These are phyloP conservation scores for Diorhabda elongata DNA, from an alignment of 1,140 invertebrate species.

Conservation along the genomic window DNA sequence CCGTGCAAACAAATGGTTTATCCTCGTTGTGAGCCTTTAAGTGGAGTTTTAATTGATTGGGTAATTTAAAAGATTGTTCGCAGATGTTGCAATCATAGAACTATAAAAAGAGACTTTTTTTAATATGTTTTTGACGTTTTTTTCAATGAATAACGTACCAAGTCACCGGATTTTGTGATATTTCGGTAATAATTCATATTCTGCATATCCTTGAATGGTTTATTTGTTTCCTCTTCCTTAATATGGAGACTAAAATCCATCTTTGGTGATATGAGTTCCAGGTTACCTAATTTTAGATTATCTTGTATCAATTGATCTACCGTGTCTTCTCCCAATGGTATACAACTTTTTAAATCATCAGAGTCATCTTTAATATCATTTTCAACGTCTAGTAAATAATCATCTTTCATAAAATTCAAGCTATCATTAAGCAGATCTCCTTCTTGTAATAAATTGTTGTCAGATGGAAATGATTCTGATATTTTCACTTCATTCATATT, in stretches of 20 bases:
- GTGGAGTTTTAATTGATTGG: slow-evolving; percentile 31
- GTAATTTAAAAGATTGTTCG: slow-evolving; percentile 28
- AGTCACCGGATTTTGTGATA: background rate
- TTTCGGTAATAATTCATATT: slow-evolving; percentile 15
- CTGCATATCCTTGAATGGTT: background rate
- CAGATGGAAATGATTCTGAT: background rate
- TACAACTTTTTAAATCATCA: slow-evolving; percentile 13
- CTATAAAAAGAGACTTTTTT: slow-evolving; percentile 21
- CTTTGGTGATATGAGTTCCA: slow-evolving; percentile 15
- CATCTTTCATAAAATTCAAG: slow-evolving; percentile 13
- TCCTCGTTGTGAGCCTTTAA: slow-evolving; percentile 32
- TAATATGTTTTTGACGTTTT: background rate
- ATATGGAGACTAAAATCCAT: slow-evolving; percentile 6
- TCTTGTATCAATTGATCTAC: slow-evolving; percentile 17
- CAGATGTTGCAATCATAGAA: slow-evolving; percentile 31
- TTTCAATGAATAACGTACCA: slow-evolving; percentile 2
- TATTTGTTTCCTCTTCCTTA: slow-evolving; percentile 1
- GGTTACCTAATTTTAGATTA: slow-evolving; percentile 12
- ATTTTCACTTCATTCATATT: background rate
- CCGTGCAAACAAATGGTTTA: slow-evolving; percentile 48
- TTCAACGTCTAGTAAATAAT: slow-evolving; percentile 14
- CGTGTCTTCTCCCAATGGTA: slow-evolving; percentile 16
- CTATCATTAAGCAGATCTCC: background rate
- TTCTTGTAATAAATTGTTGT: slow-evolving; percentile 2
- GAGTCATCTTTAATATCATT: slow-evolving; percentile 9